These are phyloP conservation scores for Meloidogyne floridensis DNA, from an alignment of 1,140 invertebrate species.

Conservation along the genomic window DNA sequence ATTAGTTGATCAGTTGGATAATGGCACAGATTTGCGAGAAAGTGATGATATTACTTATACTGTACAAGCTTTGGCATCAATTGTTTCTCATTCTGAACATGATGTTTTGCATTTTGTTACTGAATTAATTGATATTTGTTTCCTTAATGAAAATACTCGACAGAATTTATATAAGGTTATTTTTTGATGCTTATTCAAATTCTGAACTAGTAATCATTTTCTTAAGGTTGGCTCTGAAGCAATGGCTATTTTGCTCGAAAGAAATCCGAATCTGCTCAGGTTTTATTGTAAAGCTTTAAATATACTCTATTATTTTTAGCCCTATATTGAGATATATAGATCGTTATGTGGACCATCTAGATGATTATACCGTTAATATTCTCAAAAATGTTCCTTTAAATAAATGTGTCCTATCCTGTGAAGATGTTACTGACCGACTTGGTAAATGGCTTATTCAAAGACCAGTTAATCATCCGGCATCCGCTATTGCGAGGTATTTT, in stretches of 20 bases:
- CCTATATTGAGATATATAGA: slow-evolving; percentile 46
- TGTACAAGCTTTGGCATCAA: slow-evolving; percentile 33
- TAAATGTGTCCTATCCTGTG: slow-evolving; percentile 35
- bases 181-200: not conserved
- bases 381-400: slow-evolving; percentile 41
- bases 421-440: slow-evolving; percentile 39
- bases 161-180: slow-evolving; percentile 48
- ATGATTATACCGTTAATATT: slow-evolving; percentile 52
- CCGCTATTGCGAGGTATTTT: slow-evolving; percentile 34
- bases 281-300: not conserved
- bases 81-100: slow-evolving; percentile 43
- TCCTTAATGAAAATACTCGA: slow-evolving; percentile 43
- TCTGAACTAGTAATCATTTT: slow-evolving; percentile 27
- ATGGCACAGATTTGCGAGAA: slow-evolving; percentile 22
- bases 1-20: slow-evolving; percentile 22
- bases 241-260: slow-evolving; percentile 40
- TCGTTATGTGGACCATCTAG: slow-evolving; percentile 46
- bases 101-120: slow-evolving; percentile 37
- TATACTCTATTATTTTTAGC: not conserved
- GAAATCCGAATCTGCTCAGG: slow-evolving; percentile 37
- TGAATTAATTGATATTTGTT: slow-evolving; percentile 51
- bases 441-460: slow-evolving; percentile 52
- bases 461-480: slow-evolving; percentile 40
- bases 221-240: slow-evolving; percentile 49
- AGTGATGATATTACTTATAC: slow-evolving; percentile 42